phyloP scores from a whole-genome alignment of 2,113 vertebrate species.

The Bos indicus region DNA sequence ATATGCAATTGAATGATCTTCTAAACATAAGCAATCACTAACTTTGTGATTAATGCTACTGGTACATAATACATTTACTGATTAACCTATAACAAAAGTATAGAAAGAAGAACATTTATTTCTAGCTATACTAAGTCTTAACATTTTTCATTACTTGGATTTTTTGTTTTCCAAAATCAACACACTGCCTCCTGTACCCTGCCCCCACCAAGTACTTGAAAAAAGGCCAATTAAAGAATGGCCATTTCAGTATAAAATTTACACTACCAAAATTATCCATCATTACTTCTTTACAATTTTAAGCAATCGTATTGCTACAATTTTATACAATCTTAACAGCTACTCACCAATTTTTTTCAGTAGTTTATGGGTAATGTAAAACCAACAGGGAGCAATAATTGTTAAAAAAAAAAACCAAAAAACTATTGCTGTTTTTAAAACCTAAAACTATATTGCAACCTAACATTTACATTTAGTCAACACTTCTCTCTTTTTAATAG shows the following conservation, averaged over 20 bases:
- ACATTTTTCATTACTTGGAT: slow-evolving; percentile 2
- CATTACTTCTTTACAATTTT: slow-evolving; percentile 8
- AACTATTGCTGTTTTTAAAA: slow-evolving; percentile 1
- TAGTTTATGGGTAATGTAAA: neutral
- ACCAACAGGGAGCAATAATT: neutral
- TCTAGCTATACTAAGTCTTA: neutral
- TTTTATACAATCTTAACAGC: neutral
- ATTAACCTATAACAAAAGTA: neutral
- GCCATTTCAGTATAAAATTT: neutral
- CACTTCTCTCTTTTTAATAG: slow-evolving; percentile 4
- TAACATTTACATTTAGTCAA: slow-evolving; percentile 24
- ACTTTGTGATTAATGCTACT: neutral
- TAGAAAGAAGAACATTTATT: slow-evolving; percentile 7
- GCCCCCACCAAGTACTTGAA: neutral
- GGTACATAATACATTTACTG: neutral
- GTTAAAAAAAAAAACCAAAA: neutral
- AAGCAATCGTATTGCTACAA: neutral
- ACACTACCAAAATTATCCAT: neutral
- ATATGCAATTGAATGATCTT: neutral
- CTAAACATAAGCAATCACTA: slow-evolving; percentile 7
- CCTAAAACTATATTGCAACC: slow-evolving; percentile 21
- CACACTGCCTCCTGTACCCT: neutral
- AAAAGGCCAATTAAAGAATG: neutral
- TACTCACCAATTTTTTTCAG: neutral
- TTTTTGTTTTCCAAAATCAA: slow-evolving; percentile 35